A percentile compares a stretch with the other conserved stretches of the same genome.
Evolutionary conservation across 2,888 invertebrate genomes (phyloP).

Genomic region (Drosophila niveifrons): DNA sequence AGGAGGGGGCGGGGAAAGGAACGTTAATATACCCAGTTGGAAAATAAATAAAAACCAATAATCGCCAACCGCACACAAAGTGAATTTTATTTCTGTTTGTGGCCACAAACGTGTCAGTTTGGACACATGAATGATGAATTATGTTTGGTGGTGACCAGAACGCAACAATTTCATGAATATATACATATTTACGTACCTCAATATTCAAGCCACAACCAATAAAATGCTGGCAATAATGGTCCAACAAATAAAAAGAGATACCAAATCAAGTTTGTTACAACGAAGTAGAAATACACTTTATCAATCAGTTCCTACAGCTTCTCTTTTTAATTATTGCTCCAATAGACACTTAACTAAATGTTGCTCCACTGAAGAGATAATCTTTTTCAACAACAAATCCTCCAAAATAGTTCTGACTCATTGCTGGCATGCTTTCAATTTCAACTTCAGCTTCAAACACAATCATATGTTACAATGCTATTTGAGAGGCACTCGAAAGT

Average conservation of each 20-base stretch:
- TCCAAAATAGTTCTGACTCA: conserved; percentile 1
- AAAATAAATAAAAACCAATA: conserved; percentile 49
- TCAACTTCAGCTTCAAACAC: neutral
- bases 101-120: conserved; percentile 78
- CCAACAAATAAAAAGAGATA: conserved; percentile 10
- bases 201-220: conserved; percentile 44
- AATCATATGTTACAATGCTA: neutral
- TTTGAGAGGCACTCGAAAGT: conserved; percentile 1
- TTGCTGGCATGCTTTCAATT: neutral
- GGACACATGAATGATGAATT: conserved; percentile 80
- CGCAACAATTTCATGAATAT: conserved; percentile 45
- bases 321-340: too few relatives aligned
- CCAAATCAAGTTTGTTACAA: neutral
- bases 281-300: conserved; percentile 18
- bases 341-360: too few relatives aligned
- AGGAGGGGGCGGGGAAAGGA: too few relatives aligned
- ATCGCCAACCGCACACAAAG: conserved; percentile 70
- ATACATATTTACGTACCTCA: conserved; percentile 37
- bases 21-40: conserved; percentile 40
- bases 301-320: neutral
- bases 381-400: neutral
- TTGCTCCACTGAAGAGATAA: too few relatives aligned
- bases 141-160: conserved; percentile 52
- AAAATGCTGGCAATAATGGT: conserved; percentile 29
- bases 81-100: conserved; percentile 76